phyloP scores from a whole-genome alignment of 2,888 invertebrate species.

The Augochlorella aurata region DNA sequence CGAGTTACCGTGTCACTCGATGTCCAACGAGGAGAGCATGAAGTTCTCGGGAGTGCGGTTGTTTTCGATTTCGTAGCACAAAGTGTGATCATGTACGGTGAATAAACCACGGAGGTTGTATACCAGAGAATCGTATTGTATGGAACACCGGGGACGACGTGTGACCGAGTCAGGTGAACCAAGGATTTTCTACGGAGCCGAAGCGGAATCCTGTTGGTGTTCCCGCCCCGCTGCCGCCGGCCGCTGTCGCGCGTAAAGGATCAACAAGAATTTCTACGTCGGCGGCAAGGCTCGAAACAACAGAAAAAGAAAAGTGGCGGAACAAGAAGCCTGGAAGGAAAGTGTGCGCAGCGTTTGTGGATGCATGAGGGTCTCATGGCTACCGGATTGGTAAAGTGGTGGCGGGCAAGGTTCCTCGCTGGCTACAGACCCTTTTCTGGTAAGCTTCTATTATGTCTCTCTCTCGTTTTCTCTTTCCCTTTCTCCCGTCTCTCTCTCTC shows the following conservation, averaged over 20 bases:
- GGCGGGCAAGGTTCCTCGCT: slow-evolving; percentile 89
- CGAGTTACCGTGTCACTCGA: slow-evolving; percentile 14
- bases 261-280: slow-evolving; percentile 36
- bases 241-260: slow-evolving; percentile 28
- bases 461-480: slow-evolving; percentile 30
- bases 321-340: slow-evolving; percentile 61
- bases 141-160: slow-evolving; percentile 12
- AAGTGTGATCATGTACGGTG: slow-evolving; percentile 8
- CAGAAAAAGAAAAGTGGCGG: slow-evolving; percentile 51
- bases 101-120: background rate
- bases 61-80: slow-evolving; percentile 25
- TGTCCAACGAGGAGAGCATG: slow-evolving; percentile 24
- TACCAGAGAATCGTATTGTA: background rate
- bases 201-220: background rate
- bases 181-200: slow-evolving; percentile 10
- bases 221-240: background rate
- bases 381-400: slow-evolving; percentile 90
- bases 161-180: slow-evolving; percentile 29
- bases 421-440: slow-evolving; percentile 89
- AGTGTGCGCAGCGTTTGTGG: slow-evolving; percentile 70
- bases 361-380: slow-evolving; percentile 85
- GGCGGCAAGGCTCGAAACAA: slow-evolving; percentile 17
- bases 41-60: slow-evolving; percentile 42
- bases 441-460: slow-evolving; percentile 78
- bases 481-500: slow-evolving; percentile 31